Base-by-base conservation (phyloP, 2,113 vertebrate genomes). In the Nerophis ophidion region DNA sequence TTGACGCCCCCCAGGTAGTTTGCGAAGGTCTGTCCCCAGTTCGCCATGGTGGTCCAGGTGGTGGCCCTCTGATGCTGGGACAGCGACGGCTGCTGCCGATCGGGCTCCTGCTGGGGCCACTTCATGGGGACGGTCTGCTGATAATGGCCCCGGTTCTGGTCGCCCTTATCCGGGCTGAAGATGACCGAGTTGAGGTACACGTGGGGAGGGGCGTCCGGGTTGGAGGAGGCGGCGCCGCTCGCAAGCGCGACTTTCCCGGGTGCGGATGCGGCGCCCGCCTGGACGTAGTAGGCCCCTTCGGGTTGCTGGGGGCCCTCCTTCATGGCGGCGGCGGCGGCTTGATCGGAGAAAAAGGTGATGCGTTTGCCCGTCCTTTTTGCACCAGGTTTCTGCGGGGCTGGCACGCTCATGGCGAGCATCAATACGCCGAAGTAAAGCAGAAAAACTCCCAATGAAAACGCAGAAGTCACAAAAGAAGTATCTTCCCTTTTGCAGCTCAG, bases 321-420 rank as follows among this genome's bases (percentile, higher is more conserved):
- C 75, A 92, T 90, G 13, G 70, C 86, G 60, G n/a, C n/a, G n/a
- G n/a, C n/a, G n/a, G 63, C 54, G 44, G 86, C 89, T 77, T 90
- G 93, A 26, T 96, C 93, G 72, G 67, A 90, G 68, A 97, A 96
- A 77, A 92, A 95, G 1, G 91, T 90, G 82, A 95, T 90, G 70
- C 93, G 91, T 65, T 99, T 99, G 55, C 93, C 94, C 61, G 91
- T 86, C 82, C 96, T 91, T 82, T 95, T 98, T 83, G 81, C 86
- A 84, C 88, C 93, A 80, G 90, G 81, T 88, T 98, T 98, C 76
- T 92, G 93, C 81, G 94, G 95, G 85, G 94, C 90, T 72, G 95
- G 96, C 77, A 96, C 88, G 81, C 93, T 98, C 97, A 98, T 99
- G 91, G 83, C 93, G 90, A 69, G 86, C 89, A 91, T 90, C 81